A percentile compares a stretch with the other conserved stretches of the same genome.
Conservation (phyloP, 1,140 invertebrate species). For the Pseudomyrmex pallidus region DNA sequence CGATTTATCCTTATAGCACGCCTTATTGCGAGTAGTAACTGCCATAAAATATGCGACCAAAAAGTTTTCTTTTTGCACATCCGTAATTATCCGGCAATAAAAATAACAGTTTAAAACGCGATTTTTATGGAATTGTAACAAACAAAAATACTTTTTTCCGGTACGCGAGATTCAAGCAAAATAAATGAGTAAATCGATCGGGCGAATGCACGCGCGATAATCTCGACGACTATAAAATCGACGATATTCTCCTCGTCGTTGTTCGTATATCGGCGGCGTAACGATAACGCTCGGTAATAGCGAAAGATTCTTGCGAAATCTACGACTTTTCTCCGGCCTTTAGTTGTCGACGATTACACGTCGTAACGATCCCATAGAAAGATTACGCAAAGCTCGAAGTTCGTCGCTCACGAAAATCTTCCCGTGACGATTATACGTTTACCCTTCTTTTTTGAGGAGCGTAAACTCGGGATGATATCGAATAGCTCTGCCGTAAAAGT, state of each 20-base stretch:
- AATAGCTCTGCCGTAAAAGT: slow-evolving; percentile 26
- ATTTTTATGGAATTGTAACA: neutral
- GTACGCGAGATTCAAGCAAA: neutral
- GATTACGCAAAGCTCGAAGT: slow-evolving; percentile 44
- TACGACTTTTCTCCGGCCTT: neutral
- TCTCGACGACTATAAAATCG: slow-evolving; percentile 45
- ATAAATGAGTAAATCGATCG: slow-evolving; percentile 1
- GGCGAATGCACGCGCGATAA: neutral
- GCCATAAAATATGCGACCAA: neutral
- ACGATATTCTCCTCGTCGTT: slow-evolving; percentile 34
- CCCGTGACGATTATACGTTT: neutral
- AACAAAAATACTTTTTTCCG: no score
- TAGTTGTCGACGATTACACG: slow-evolving; percentile 23
- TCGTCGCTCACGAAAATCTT: slow-evolving; percentile 40
- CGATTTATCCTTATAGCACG: slow-evolving; percentile 8
- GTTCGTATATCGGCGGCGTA: slow-evolving; percentile 24
- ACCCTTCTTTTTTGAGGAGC: neutral
- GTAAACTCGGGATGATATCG: slow-evolving; percentile 49
- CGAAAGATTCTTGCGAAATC: slow-evolving; percentile 26
- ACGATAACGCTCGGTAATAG: slow-evolving; percentile 35
- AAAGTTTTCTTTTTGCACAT: neutral
- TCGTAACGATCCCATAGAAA: slow-evolving; percentile 31
- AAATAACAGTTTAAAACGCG: neutral
- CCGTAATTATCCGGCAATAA: neutral
- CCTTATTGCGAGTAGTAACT: neutral